Evolutionary conservation across 1,140 invertebrate genomes (phyloP), one percentile per base, ranked within the genome.

Genomic region (Akabosia matsudoensis): DNA sequence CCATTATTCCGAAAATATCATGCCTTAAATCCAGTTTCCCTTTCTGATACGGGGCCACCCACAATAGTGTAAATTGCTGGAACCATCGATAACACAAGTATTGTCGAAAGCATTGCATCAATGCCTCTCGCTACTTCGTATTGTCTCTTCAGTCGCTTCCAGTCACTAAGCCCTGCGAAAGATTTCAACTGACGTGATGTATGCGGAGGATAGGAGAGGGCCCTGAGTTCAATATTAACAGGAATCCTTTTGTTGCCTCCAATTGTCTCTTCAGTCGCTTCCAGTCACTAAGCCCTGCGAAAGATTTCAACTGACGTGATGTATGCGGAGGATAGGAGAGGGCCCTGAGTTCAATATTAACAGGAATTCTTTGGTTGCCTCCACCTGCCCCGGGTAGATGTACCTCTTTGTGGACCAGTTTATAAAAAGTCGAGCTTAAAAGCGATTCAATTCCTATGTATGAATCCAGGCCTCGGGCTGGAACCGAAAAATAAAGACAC

Each of bases 21-120:
- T 51, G 75, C 77, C 70, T 74, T 70, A 70, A 78, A 78, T 52
- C 77, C 77, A 54, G 24, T 70, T 33, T 78, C 70, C 22, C 70
- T 73, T 24, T 78, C 77, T 1, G 28, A 51, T 0, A 74, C 70
- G 1, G 77, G 74, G 10, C 54, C 77, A 7, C 51, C 16, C 16
- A 78, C 71, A 14, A 78, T 67, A 0, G 77, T 75, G 16, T 73
- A 52, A 3, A 78, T 52, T 18, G 33, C 28, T 0, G 61, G 37
- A n/a, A 52, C 54, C 33, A 75, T 70, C 22, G 70, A 70, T 2
- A 78, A 45, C 16, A 78, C 77, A 18, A 78, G n/a, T n/a, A 22
- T 73, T 26, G 31, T 61, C 13, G 67, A 2, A 1, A 76, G 24
- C 31, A 56, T 72, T 0, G 30, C 33, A 33, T 76, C 18, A 34